These are phyloP conservation scores for Meloidogyne chitwoodi DNA, from an alignment of 1,140 invertebrate genomes.

Conservation along the genomic window DNA sequence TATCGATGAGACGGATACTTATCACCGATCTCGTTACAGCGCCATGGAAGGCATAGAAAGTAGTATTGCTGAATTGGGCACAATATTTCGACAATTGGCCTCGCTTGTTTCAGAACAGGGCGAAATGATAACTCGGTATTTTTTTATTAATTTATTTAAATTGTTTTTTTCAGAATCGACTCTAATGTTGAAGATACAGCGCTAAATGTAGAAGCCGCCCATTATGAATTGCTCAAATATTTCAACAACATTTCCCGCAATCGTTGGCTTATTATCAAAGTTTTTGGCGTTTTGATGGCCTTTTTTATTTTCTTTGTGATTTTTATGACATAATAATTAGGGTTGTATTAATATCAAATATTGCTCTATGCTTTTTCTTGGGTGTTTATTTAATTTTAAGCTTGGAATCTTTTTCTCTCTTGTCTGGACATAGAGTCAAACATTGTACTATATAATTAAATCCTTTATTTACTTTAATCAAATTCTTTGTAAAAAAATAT, in stretches of 20 bases:
- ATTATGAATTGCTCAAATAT: constrained; percentile 92
- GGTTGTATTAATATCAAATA: neutral
- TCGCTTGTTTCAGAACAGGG: constrained; percentile 96
- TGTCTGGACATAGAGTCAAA: neutral
- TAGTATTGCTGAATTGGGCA: constrained; percentile 96
- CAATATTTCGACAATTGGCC: constrained; percentile 93
- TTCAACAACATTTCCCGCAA: constrained; percentile 95
- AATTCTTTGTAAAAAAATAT: neutral
- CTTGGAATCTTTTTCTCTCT: neutral
- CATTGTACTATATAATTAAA: neutral
- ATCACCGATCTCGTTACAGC: constrained; percentile 84
- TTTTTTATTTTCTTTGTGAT: constrained; percentile 99
- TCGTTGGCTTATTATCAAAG: constrained; percentile 98
- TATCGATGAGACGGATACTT: constrained; percentile 61
- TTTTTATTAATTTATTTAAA: neutral
- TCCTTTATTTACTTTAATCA: neutral
- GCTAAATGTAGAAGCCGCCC: constrained; percentile 93
- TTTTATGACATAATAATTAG: constrained; percentile 68
- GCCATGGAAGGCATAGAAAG: constrained; percentile 99
- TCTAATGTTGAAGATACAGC: constrained; percentile 90
- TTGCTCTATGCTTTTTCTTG: neutral
- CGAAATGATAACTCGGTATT: constrained; percentile 84
- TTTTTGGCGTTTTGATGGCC: constrained; percentile 94
- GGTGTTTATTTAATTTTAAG: neutral
- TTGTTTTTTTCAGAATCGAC: constrained; percentile 75